Evolutionary conservation across 1,140 invertebrate genomes (phyloP), one percentile per base, ranked within the genome.

Genomic region (Linepithema humile): DNA sequence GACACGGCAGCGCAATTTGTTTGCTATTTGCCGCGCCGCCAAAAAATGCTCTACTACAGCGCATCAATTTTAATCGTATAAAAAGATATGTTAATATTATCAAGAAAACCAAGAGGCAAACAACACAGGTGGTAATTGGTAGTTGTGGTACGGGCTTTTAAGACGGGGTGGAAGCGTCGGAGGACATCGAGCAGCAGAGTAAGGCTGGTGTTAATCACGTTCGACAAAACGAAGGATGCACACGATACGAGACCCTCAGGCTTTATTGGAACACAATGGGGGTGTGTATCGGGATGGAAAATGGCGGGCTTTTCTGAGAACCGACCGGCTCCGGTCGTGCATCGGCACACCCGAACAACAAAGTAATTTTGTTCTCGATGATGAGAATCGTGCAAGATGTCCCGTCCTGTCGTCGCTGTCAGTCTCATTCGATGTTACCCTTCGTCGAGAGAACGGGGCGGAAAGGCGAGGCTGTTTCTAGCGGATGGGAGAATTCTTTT

Each of bases 61-160:
- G 88, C 60, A 87, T 85, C 84, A 57, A 85, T 80, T 80, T 67
- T 82, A 80, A 69, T 55, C 65, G 67, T 82, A 80, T 82, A 73
- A 83, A 88, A 89, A 86, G 65, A 77, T 82, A 73, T 91, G 90
- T 91, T 92, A 91, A 91, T 92, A 89, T 86, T 87, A 45, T 87
- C 85, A 88, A 92, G 91, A 92, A 92, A 92, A 92, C 91, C 91
- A 92, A 92, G 91, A 92, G 91, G 91, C 88, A 92, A 90, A 92
- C 89, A 92, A 92, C 90, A 88, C 90, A 89, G 83, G 91, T 87
- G 50, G 43, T 84, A 67, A 53, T 82, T 50, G 86, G 69, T 86
- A 69, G 80, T 80, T 32, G 23, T 88, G 53, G 20, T 78, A 38
- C 40, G 43, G 60, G 0, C 0, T 29, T 38, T 53, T 40, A 55